These are phyloP conservation scores for Mythimna ferrago DNA, from an alignment of 2,888 invertebrate genomes.

Conservation along the genomic window DNA sequence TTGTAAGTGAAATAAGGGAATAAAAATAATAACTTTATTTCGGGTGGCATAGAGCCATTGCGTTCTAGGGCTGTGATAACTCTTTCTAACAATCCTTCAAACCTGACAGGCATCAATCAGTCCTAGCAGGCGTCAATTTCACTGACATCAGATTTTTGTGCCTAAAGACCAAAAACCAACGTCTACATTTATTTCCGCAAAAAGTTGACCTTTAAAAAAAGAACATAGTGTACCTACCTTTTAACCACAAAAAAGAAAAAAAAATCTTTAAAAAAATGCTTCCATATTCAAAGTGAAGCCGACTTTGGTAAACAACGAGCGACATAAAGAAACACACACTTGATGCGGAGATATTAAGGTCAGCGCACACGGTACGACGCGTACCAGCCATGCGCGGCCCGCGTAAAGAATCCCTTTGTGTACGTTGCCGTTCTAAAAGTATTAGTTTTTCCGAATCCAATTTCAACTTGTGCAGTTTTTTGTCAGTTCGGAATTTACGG, in stretches of 20 bases:
- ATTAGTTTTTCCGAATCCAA: conserved; percentile 79
- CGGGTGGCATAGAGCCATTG: no score
- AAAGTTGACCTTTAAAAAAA: neutral
- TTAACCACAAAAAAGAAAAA: neutral
- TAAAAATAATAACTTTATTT: no score
- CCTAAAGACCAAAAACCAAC: neutral
- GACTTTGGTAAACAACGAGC: conserved; percentile 36
- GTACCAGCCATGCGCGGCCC: conserved; percentile 64
- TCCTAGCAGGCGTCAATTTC: no score
- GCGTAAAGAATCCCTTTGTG: conserved; percentile 77
- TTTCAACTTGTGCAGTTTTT: conserved; percentile 72
- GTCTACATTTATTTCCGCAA: neutral
- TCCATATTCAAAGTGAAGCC: conserved; percentile 16
- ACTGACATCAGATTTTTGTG: neutral
- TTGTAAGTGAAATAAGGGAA: no score
- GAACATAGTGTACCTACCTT: no score
- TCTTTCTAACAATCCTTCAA: no score
- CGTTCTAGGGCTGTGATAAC: no score
- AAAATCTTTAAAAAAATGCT: neutral
- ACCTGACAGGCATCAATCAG: no score
- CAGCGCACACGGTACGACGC: conserved; percentile 71
- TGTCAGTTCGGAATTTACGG: conserved; percentile 71
- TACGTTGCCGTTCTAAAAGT: conserved; percentile 69
- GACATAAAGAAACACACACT: conserved; percentile 48
- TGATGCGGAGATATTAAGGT: conserved; percentile 68